Evolutionary conservation across 2,797 vertebrate species (phyloP).

Genomic region (Aldrovandia affinis): DNA sequence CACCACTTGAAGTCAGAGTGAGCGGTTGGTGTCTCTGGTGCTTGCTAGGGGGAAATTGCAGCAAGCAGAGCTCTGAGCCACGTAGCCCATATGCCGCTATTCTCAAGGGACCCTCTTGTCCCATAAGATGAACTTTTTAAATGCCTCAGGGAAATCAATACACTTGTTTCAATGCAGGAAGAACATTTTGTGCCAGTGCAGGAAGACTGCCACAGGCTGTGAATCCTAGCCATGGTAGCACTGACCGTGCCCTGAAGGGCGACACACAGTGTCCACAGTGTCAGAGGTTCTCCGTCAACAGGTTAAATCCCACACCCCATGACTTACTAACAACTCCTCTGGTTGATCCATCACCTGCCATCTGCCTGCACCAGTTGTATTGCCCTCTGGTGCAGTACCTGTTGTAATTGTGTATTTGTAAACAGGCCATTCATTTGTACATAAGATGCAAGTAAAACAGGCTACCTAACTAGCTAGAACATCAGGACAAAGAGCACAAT

Average conservation of each 20-base stretch:
- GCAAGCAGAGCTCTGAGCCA: conserved; percentile 27
- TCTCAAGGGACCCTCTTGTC: conserved; percentile 39
- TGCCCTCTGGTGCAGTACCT: background rate
- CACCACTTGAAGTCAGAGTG: background rate
- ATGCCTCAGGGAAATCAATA: conserved; percentile 28
- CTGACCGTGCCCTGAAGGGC: background rate
- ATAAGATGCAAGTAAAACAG: no score
- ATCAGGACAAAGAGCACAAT: no score
- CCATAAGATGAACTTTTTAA: conserved; percentile 34
- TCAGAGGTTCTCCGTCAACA: conserved; percentile 34
- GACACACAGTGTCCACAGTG: conserved; percentile 25
- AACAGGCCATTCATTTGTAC: no score
- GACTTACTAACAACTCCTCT: background rate
- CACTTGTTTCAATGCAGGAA: conserved; percentile 17
- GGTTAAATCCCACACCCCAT: conserved; percentile 24
- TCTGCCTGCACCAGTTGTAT: background rate
- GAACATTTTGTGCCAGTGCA: conserved; percentile 31
- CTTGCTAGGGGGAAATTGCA: conserved; percentile 33
- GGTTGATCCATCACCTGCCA: background rate
- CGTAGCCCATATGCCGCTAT: conserved; percentile 38
- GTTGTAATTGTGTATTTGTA: no score
- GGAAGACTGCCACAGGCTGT: background rate
- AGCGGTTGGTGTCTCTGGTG: conserved; percentile 34
- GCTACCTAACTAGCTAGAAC: no score
- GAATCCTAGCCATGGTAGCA: conserved; percentile 5